Conservation (phyloP, 2,113 vertebrate species). For the Chauna torquata region DNA sequence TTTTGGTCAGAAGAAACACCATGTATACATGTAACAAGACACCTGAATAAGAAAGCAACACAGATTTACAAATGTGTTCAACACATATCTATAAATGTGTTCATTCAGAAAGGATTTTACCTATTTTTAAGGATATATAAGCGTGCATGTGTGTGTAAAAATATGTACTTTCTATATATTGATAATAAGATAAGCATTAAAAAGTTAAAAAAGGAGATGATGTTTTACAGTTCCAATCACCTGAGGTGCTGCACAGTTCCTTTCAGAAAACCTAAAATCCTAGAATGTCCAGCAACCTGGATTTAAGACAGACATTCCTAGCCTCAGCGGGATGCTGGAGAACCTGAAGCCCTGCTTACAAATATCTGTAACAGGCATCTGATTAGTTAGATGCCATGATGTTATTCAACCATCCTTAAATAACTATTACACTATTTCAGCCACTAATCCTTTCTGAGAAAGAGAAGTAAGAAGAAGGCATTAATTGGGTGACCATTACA, state of each 20-base stretch:
- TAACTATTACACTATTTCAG: neutral
- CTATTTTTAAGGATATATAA: neutral
- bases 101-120: neutral
- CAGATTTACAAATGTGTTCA: neutral
- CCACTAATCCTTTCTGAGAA: slow-evolving; percentile 55
- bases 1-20: neutral
- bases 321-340: neutral
- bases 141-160: neutral
- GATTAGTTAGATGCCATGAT: neutral
- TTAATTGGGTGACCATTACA: neutral
- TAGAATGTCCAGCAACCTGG: neutral
- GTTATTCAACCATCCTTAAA: slow-evolving; percentile 17
- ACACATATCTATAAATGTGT: neutral
- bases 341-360: neutral
- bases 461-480: neutral
- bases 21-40: neutral
- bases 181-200: neutral
- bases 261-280: neutral
- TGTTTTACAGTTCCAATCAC: neutral
- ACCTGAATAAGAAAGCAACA: neutral
- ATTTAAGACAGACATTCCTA: neutral
- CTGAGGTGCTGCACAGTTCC: neutral
- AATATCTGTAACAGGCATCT: neutral
- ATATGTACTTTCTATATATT: neutral
- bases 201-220: neutral